Evolutionary conservation across 2,113 vertebrate genomes (phyloP).

Genomic region (Thunnus maccoyii): DNA sequence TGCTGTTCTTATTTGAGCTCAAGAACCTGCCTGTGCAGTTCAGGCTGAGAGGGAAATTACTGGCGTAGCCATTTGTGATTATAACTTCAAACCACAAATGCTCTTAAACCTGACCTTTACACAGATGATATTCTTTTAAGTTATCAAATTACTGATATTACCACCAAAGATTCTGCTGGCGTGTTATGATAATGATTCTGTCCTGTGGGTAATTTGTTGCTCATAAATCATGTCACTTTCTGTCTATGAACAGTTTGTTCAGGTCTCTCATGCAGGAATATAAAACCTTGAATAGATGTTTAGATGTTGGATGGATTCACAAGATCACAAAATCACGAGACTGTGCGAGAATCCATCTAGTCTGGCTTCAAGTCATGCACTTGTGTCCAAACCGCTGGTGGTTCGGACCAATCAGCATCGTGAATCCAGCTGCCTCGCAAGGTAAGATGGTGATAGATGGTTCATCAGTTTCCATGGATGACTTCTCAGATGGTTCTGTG

Average conservation of each 20-base stretch:
- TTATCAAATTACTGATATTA: slow-evolving; percentile 20
- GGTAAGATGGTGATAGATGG: too few species aligned
- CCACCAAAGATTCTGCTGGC: background rate
- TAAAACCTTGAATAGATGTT: background rate
- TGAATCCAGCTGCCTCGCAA: too few species aligned
- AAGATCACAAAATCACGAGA: too few species aligned
- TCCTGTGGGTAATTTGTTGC: background rate
- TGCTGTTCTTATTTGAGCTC: slow-evolving; percentile 32
- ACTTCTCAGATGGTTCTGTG: too few species aligned
- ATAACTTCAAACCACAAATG: background rate
- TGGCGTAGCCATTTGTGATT: slow-evolving; percentile 1
- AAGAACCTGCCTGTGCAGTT: slow-evolving; percentile 23
- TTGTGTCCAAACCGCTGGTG: too few species aligned
- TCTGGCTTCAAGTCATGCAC: too few species aligned
- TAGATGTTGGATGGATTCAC: too few species aligned
- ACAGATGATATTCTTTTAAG: background rate
- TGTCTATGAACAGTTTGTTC: background rate
- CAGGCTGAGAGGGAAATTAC: slow-evolving; percentile 40
- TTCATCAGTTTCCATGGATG: too few species aligned
- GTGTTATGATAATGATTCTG: background rate
- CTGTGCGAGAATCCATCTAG: too few species aligned
- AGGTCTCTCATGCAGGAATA: background rate
- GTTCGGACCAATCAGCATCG: too few species aligned
- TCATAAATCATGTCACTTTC: slow-evolving; percentile 2
- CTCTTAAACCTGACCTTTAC: slow-evolving; percentile 36